phyloP scores from a whole-genome alignment of 30 jellyfish, hydroid and myxozoan genomes.

The Pseudorhiza aurosa region DNA sequence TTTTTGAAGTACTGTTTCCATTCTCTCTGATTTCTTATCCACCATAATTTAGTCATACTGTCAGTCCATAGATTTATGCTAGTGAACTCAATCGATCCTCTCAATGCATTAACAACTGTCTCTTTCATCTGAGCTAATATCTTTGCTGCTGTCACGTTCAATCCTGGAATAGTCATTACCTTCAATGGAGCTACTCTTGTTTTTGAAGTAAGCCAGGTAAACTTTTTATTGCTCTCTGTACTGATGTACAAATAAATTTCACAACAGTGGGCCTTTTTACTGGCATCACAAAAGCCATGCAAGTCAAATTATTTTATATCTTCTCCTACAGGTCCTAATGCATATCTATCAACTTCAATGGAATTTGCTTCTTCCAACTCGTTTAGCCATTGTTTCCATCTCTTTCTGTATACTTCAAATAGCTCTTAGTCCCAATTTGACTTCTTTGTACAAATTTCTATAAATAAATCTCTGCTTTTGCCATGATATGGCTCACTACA shows the following conservation, averaged over 20 bases:
- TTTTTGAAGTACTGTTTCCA: constrained; percentile 43
- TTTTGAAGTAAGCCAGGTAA: not conserved
- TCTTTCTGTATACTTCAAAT: not conserved
- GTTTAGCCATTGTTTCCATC: constrained; percentile 5
- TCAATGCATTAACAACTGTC: constrained; percentile 7
- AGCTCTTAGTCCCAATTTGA: constrained; percentile 33
- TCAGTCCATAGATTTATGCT: constrained; percentile 38
- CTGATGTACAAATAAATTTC: not conserved
- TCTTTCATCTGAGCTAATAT: constrained; percentile 17
- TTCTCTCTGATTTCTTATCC: constrained; percentile 21
- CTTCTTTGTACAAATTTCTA: constrained; percentile 26
- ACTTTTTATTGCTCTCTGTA: not conserved
- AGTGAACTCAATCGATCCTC: not conserved
- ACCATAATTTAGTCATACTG: constrained; percentile 34
- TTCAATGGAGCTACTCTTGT: constrained; percentile 49
- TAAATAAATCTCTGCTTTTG: constrained; percentile 14
- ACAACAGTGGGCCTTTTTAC: constrained; percentile 26
- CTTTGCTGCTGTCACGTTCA: constrained; percentile 18
- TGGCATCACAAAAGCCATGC: constrained; percentile 37
- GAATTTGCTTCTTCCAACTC: not conserved
- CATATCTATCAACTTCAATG: constrained; percentile 3
- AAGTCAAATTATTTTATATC: not conserved
- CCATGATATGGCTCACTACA: constrained; percentile 13
- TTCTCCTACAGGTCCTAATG: not conserved
- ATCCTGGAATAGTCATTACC: constrained; percentile 26